A percentile compares a stretch with the other conserved stretches of the same genome.
These are phyloP conservation scores for Tipula vernalis DNA, from an alignment of 2,888 invertebrate species.

Conservation along the genomic window DNA sequence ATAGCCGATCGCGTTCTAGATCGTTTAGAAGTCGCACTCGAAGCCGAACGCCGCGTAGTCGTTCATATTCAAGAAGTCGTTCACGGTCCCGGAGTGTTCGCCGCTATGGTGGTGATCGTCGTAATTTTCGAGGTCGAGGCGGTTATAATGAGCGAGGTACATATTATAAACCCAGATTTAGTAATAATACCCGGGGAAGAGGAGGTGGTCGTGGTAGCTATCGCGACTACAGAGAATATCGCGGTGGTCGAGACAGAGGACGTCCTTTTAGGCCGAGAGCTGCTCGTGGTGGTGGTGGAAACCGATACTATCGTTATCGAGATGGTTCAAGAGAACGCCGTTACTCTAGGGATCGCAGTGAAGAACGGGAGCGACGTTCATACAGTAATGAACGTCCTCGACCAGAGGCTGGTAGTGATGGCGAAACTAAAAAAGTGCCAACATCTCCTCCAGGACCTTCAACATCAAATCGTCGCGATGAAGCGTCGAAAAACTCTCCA, in stretches of 20 bases:
- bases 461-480: conserved; percentile 27
- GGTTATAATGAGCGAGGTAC: conserved; percentile 22
- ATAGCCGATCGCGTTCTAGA: conserved; percentile 17
- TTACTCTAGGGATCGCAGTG: conserved; percentile 38
- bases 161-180: conserved; percentile 62
- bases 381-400: background rate
- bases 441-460: background rate
- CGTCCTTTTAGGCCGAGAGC: conserved; percentile 13
- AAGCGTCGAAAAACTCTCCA: conserved; percentile 29
- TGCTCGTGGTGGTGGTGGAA: conserved; percentile 19
- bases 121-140: conserved; percentile 13
- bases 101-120: conserved; percentile 14
- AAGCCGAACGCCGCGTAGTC: background rate
- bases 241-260: conserved; percentile 7
- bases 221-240: conserved; percentile 12
- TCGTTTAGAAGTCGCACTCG: conserved; percentile 18
- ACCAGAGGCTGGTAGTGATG: conserved; percentile 24
- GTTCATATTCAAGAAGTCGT: conserved; percentile 16
- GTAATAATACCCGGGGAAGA: conserved; percentile 41
- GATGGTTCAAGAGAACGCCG: conserved; percentile 42
- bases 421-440: conserved; percentile 43
- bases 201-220: conserved; percentile 32
- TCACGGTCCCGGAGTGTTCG: conserved; percentile 19
- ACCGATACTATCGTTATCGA: conserved; percentile 28
- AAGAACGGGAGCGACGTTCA: conserved; percentile 25